These are phyloP conservation scores for Lasaia peninsularis DNA, from an alignment of 1,140 invertebrate genomes.

Conservation along the genomic window DNA sequence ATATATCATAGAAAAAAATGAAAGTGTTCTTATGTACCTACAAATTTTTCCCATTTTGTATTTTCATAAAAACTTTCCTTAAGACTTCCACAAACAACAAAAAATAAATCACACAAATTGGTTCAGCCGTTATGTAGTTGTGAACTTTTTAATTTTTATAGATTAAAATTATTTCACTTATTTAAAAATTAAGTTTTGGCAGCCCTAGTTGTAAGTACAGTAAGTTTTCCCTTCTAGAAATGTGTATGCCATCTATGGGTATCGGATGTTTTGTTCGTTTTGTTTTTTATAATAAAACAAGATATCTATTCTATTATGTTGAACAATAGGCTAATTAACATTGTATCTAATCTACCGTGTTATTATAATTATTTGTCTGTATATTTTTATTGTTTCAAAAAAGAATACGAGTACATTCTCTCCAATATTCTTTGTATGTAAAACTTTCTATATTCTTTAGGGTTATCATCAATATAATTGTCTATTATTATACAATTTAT, in stretches of 20 bases:
- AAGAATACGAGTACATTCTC: constrained; percentile 24
- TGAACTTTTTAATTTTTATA: no score
- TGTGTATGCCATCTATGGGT: constrained; percentile 29
- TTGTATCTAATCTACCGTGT: constrained; percentile 54
- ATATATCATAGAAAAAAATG: no score
- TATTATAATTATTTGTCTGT: constrained; percentile 56
- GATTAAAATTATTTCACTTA: background rate
- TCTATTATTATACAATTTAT: no score
- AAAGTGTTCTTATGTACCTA: no score
- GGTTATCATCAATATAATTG: no score
- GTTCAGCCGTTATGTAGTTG: no score
- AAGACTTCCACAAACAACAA: no score
- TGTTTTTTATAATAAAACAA: constrained; percentile 40
- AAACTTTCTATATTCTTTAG: constrained; percentile 6
- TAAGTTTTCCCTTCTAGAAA: constrained; percentile 29
- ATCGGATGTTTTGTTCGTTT: constrained; percentile 33
- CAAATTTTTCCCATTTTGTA: no score
- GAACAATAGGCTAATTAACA: constrained; percentile 66
- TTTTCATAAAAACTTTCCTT: no score
- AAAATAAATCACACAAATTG: no score
- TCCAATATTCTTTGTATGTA: constrained; percentile 8
- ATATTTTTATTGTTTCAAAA: constrained; percentile 44
- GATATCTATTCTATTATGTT: constrained; percentile 47
- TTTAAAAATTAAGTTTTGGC: background rate
- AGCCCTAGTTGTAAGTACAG: background rate